Percentiles rank a stretch among this genome's conserved stretches.
Evolutionary conservation across 1,140 invertebrate genomes (phyloP).

Genomic region (Dryas iulia): DNA sequence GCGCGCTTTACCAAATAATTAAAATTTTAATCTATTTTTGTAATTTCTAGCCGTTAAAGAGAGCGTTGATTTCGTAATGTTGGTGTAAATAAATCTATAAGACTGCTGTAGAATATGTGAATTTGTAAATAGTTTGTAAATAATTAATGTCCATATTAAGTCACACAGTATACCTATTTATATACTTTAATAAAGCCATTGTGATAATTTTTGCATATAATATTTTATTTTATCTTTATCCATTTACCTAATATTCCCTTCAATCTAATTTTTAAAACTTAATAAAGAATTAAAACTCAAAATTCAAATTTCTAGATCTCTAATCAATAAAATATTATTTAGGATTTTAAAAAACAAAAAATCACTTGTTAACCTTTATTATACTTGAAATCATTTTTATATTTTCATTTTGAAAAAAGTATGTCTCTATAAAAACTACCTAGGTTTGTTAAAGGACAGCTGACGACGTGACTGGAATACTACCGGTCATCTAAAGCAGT

Average conservation of each 20-base stretch:
- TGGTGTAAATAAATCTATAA: conserved; percentile 79
- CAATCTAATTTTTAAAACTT: not conserved
- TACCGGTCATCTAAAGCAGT: conserved; percentile 45
- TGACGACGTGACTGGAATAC: conserved; percentile 57
- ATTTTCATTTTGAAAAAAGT: not conserved
- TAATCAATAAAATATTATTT: no score
- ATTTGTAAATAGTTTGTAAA: conserved; percentile 77
- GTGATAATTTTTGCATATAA: conserved; percentile 78
- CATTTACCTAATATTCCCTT: not conserved
- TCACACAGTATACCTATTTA: conserved; percentile 80
- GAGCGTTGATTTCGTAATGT: conserved; percentile 67
- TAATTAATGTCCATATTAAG: conserved; percentile 75
- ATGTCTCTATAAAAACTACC: conserved; percentile 25
- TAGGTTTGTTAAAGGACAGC: conserved; percentile 59
- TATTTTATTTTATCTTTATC: conserved; percentile 50
- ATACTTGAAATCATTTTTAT: not conserved
- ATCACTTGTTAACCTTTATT: not conserved
- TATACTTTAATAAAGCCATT: conserved; percentile 80
- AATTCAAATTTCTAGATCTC: no score
- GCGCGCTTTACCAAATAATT: conserved; percentile 78
- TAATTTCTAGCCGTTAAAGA: conserved; percentile 73
- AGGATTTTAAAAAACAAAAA: no score
- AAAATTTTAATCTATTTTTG: conserved; percentile 77
- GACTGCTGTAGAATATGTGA: conserved; percentile 79
- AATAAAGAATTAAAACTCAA: not conserved